phyloP scores from a whole-genome alignment of 2,113 vertebrate genomes.

The Phodopus roborovskii region DNA sequence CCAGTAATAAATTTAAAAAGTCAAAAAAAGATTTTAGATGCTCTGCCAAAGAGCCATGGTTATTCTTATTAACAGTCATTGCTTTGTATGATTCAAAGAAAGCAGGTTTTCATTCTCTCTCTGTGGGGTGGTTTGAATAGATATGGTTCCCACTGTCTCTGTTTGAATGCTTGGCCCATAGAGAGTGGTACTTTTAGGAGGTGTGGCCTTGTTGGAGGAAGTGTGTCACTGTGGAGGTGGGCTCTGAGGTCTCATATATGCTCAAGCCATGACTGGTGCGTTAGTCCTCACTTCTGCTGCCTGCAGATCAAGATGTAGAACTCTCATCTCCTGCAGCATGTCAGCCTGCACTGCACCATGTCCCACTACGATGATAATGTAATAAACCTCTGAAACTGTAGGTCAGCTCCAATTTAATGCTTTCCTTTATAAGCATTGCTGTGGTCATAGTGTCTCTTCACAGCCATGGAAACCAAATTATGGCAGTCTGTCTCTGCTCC shows the following conservation, averaged over 20 bases:
- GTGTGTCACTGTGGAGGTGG: neutral
- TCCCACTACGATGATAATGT: neutral
- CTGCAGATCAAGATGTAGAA: neutral
- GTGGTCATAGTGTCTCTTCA: neutral
- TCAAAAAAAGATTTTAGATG: constrained; percentile 7
- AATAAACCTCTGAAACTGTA: neutral
- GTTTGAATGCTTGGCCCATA: neutral
- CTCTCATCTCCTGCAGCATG: neutral
- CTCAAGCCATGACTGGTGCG: neutral
- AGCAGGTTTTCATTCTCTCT: neutral
- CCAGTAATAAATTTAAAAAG: constrained; percentile 27
- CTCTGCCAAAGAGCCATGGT: neutral
- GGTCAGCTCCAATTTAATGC: neutral
- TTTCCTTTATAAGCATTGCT: neutral
- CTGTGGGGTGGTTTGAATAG: neutral
- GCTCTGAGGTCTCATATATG: neutral
- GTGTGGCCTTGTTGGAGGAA: neutral
- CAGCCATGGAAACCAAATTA: neutral
- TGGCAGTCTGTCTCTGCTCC: neutral
- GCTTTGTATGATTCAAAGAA: neutral
- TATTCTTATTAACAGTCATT: neutral
- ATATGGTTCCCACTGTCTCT: neutral
- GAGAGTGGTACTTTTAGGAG: neutral
- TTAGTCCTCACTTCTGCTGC: neutral
- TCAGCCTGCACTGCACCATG: neutral